Percentiles rank a stretch among this genome's conserved stretches.
phyloP scores from a whole-genome alignment of 2,888 invertebrate genomes.

The Cephus sareptanus region DNA sequence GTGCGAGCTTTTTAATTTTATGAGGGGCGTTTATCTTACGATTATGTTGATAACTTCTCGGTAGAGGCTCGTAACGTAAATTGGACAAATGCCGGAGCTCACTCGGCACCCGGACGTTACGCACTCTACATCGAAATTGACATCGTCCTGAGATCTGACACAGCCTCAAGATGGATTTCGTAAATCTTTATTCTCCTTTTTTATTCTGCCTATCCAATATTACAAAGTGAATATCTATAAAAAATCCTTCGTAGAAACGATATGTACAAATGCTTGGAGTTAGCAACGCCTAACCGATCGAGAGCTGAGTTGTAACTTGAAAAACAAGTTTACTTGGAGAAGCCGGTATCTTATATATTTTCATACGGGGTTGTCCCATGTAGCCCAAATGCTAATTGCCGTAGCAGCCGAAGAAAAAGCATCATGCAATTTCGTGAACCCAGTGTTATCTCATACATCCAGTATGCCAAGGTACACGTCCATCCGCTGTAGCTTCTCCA shows the following conservation, averaged over 20 bases:
- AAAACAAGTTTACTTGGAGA: conserved; percentile 49
- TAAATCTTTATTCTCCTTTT: no score
- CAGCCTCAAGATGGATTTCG: background rate
- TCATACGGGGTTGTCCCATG: conserved; percentile 43
- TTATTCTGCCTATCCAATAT: no score
- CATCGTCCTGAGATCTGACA: background rate
- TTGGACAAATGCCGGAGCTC: conserved; percentile 27
- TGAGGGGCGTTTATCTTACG: conserved; percentile 40
- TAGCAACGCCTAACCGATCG: no score
- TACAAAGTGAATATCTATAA: no score
- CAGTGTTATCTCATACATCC: no score
- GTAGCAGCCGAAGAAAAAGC: no score
- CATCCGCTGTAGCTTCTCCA: no score
- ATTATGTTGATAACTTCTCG: conserved; percentile 46
- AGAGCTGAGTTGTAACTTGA: conserved; percentile 37
- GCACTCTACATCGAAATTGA: conserved; percentile 5
- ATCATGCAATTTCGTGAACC: no score
- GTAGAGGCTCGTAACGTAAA: conserved; percentile 41
- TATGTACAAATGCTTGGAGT: no score
- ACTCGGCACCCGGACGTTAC: conserved; percentile 4
- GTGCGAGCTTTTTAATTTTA: conserved; percentile 41
- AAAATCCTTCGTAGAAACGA: no score
- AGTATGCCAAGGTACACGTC: no score
- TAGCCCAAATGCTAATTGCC: conserved; percentile 41
- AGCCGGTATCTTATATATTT: conserved; percentile 42